Evolutionary conservation across 2,797 vertebrate genomes (phyloP).

Genomic region (Vireo griseus): DNA sequence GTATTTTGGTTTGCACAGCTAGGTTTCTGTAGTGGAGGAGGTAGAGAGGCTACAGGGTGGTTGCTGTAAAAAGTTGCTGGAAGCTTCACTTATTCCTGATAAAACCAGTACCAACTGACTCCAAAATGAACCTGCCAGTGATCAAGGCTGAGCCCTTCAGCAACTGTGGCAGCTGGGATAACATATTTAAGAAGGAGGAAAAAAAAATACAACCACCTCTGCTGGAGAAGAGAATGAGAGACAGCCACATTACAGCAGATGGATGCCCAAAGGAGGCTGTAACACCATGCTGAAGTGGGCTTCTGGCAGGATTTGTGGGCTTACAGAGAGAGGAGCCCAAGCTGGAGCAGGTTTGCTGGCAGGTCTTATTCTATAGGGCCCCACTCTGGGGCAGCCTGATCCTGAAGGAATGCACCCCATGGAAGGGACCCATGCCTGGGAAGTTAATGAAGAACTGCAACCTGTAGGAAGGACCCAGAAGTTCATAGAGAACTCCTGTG

Average conservation of each 20-base stretch:
- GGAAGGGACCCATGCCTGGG: not conserved
- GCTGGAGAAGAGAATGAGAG: not conserved
- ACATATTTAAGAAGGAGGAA: accelerated
- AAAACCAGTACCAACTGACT: not conserved
- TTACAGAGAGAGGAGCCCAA: accelerated
- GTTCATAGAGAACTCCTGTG: not conserved
- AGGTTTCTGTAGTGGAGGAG: not conserved
- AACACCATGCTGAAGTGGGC: not conserved
- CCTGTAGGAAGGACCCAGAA: not conserved
- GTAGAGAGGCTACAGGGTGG: too few relatives aligned
- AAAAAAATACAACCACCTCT: too few relatives aligned
- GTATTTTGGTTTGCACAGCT: not conserved
- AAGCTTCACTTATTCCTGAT: not conserved
- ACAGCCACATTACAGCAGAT: not conserved
- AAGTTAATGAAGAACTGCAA: not conserved
- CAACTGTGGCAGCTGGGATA: not conserved
- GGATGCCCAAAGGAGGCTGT: too few relatives aligned
- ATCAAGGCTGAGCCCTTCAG: not conserved
- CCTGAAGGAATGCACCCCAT: not conserved
- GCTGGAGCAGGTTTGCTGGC: accelerated
- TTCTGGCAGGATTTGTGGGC: not conserved
- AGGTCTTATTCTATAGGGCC: not conserved
- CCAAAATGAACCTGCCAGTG: not conserved
- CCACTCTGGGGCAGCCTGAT: not conserved
- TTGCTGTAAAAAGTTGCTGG: not conserved